These are phyloP conservation scores for Amblyjoppa fuscipennis DNA, from an alignment of 2,888 invertebrate genomes.

Conservation along the genomic window DNA sequence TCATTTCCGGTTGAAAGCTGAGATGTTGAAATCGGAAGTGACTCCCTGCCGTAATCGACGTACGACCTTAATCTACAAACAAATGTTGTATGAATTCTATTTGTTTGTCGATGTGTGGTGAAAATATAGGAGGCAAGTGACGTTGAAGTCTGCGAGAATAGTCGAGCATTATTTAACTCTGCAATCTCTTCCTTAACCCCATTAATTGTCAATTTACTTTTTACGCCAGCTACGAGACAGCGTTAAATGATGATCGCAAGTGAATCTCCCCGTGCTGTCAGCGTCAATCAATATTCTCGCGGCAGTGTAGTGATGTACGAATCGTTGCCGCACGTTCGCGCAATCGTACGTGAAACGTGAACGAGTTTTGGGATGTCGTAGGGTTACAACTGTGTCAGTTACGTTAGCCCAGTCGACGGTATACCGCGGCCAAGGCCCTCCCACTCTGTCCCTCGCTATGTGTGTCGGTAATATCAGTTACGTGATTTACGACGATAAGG, in stretches of 20 bases:
- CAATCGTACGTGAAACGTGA: constrained; percentile 12
- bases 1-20: no score
- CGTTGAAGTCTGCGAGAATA: no score
- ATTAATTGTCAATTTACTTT: no score
- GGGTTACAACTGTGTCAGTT: constrained; percentile 11
- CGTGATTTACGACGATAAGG: constrained; percentile 79
- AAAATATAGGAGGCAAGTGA: no score
- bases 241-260: neutral
- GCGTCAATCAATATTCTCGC: neutral
- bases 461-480: constrained; percentile 73
- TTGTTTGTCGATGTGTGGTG: no score
- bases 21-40: no score
- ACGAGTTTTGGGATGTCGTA: neutral
- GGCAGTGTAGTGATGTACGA: neutral
- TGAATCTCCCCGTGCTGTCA: neutral
- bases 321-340: constrained; percentile 6
- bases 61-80: no score
- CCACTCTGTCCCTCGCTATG: constrained; percentile 1
- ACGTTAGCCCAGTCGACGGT: constrained; percentile 4
- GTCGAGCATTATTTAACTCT: no score
- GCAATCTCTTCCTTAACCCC: no score
- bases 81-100: no score
- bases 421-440: constrained; percentile 10
- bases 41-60: no score
- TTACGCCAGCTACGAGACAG: neutral